Conservation (phyloP, 2,113 vertebrate genomes). For the Amphilophus citrinellus region DNA sequence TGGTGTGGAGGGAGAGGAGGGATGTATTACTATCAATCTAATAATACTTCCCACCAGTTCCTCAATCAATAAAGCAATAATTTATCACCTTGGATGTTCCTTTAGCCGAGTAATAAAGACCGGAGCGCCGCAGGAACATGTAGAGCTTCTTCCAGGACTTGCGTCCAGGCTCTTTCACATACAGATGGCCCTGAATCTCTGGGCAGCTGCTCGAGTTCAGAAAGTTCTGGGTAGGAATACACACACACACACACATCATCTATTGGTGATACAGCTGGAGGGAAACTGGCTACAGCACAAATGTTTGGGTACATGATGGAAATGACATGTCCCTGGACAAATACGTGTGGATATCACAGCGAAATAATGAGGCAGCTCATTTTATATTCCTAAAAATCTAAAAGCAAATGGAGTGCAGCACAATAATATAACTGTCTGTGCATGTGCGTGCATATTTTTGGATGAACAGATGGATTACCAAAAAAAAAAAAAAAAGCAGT, state of each 20-base stretch:
- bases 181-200: constrained; percentile 96
- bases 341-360: not conserved
- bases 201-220: constrained; percentile 95
- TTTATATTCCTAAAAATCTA: not conserved
- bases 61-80: not conserved
- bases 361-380: not conserved
- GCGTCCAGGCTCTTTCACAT: constrained; percentile 93
- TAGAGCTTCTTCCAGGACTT: constrained; percentile 97
- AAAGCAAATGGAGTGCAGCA: not conserved
- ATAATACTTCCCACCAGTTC: not conserved
- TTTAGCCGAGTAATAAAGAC: constrained; percentile 97
- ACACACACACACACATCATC: not conserved
- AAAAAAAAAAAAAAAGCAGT: not conserved
- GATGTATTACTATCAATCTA: not conserved
- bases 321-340: not conserved
- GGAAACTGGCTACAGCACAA: not conserved
- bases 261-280: not conserved
- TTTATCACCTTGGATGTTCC: constrained; percentile 92
- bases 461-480: not conserved
- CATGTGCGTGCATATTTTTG: constrained; percentile 21
- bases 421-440: not conserved
- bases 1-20: not conserved
- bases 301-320: not conserved
- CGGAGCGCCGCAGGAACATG: constrained; percentile 93
- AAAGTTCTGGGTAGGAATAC: constrained; percentile 86